A percentile compares a stretch with the other conserved stretches of the same genome.
Conservation (phyloP, 2,888 invertebrate species). For the Marronus borbonicus region DNA sequence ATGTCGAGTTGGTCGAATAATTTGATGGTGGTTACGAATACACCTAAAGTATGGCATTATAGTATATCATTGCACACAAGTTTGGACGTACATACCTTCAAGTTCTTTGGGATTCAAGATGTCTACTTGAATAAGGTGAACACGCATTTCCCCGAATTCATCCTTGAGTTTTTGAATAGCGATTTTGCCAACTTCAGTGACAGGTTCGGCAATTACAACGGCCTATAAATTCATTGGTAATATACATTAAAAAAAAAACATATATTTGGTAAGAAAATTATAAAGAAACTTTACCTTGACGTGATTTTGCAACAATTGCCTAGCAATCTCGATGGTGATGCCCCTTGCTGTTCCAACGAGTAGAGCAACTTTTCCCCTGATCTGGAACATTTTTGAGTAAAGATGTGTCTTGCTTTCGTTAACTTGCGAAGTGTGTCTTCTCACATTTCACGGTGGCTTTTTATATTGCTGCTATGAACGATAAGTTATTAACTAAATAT, state of each 20-base stretch:
- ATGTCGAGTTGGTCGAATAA: constrained; percentile 30
- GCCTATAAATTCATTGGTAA: constrained; percentile 10
- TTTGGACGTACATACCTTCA: constrained; percentile 19
- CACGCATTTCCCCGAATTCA: constrained; percentile 38
- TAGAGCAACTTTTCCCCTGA: constrained; percentile 35
- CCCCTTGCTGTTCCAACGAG: constrained; percentile 24
- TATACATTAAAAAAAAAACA: background rate
- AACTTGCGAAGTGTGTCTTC: constrained; percentile 32
- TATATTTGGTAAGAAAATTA: no score
- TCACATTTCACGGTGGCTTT: background rate
- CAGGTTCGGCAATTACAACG: constrained; percentile 26
- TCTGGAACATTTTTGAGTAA: constrained; percentile 33
- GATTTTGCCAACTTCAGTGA: constrained; percentile 15
- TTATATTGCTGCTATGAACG: constrained; percentile 14
- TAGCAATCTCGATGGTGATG: constrained; percentile 12
- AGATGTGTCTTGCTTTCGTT: constrained; percentile 23
- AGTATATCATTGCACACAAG: background rate
- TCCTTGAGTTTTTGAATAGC: constrained; percentile 28
- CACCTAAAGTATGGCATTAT: constrained; percentile 13
- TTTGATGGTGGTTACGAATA: constrained; percentile 16
- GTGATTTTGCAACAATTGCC: constrained; percentile 18
- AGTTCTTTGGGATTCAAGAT: constrained; percentile 23
- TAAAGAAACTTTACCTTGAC: constrained; percentile 2
- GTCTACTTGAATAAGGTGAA: constrained; percentile 6
- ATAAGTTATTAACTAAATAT: background rate